Evolutionary conservation across 2,113 vertebrate genomes (phyloP), one percentile per base, ranked within the genome.

Genomic region (Lepisosteus osseus): DNA sequence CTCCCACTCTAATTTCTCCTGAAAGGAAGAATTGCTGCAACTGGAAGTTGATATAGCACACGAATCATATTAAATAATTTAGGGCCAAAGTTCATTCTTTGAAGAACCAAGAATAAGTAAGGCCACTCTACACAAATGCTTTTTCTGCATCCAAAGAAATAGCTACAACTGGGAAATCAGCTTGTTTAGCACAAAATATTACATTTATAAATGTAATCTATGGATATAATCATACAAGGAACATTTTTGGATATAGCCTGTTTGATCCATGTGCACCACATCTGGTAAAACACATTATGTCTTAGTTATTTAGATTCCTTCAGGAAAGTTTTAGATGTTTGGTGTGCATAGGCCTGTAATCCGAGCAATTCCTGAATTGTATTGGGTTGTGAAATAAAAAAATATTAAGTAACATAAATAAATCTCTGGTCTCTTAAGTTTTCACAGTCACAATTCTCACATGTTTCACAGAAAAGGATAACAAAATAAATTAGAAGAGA

Each of bases 101-200:
- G 41, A 12, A 65, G 2, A 47, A 17, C 54, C 8, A n/a, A 14
- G 7, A 67, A 67, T 51, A 67, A 47, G 15, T 51, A 54, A n/a
- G 8, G 44, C 65, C 65, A 67, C 43, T 67, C n/a, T 47, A 51
- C n/a, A 51, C 65, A 61, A 17, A 62, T 40, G 0, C 3, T 64
- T 64, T 8, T 40, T 64, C 62, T 51, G 65, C 44, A 51, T 67
- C 44, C 3, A 67, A 15, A n/a, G 65, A 67, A 47, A n/a, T 29
- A 29, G 29, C 29, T 29, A 29, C 29, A 29, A 29, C 29, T 29
- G 29, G 29, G 0, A 29, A 0, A 67, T 7, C 6, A 51, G 8
- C 45, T 67, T 47, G 3, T 12, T 15, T 14, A 61, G 54, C 43
- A 41, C 14, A 17, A 66, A 54, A 67, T 17, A 56, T 57, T 56